phyloP scores from a whole-genome alignment of 2,113 vertebrate genomes.

The Calyptomena viridis region DNA sequence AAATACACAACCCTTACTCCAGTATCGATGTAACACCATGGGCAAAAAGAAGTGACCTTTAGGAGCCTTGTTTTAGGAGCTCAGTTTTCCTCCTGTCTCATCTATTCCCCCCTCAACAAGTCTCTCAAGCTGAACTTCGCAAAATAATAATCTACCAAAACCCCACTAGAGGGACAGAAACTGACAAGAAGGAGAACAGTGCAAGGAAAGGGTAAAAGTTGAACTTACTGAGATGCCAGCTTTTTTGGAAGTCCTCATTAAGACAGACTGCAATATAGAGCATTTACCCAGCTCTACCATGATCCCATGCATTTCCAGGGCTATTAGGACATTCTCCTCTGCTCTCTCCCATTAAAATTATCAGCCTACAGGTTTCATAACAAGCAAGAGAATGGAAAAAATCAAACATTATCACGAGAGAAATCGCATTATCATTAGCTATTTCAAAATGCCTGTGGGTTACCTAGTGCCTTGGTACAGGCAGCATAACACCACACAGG shows the following conservation, averaged over 20 bases:
- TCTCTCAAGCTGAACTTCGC: background rate
- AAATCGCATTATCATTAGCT: background rate
- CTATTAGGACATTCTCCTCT: background rate
- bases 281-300: background rate
- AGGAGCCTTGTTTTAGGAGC: background rate
- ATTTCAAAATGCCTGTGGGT: slow-evolving; percentile 25
- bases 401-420: background rate
- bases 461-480: slow-evolving; percentile 13
- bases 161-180: background rate
- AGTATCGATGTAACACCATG: background rate
- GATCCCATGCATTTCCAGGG: background rate
- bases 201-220: background rate
- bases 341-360: slow-evolving; percentile 48
- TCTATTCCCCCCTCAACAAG: background rate
- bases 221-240: slow-evolving; percentile 13
- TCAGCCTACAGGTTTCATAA: slow-evolving; percentile 58
- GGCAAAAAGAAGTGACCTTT: background rate
- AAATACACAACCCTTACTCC: background rate
- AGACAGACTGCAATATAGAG: background rate
- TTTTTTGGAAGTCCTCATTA: slow-evolving; percentile 11
- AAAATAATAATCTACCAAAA: background rate
- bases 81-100: background rate
- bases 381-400: slow-evolving; percentile 18
- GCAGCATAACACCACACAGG: background rate
- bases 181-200: background rate